Conservation (phyloP, 2,113 vertebrate species). For the Cryptoleucopteryx plumbea region DNA sequence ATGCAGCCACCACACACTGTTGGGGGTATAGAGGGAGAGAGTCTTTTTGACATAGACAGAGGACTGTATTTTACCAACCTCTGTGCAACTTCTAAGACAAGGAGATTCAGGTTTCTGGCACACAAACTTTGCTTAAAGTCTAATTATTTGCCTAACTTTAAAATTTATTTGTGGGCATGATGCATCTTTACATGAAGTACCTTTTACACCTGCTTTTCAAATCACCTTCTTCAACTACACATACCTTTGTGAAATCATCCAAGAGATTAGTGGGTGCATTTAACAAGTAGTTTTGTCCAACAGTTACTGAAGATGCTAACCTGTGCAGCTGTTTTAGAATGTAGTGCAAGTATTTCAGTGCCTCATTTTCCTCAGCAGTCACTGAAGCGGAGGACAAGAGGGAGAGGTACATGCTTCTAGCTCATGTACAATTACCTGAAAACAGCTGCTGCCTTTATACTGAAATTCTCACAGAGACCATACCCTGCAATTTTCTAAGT, state of each 20-base stretch:
- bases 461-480: neutral
- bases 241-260: neutral
- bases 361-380: neutral
- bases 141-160: neutral
- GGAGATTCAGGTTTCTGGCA: neutral
- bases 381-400: too few relatives aligned
- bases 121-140: neutral
- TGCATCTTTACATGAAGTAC: neutral
- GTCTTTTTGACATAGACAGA: neutral
- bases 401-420: accelerated
- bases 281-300: neutral
- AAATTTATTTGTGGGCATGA: neutral
- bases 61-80: neutral
- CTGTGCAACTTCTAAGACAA: neutral
- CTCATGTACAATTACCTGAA: neutral
- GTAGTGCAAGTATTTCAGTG: neutral
- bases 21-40: accelerated
- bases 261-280: neutral
- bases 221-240: neutral
- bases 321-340: neutral
- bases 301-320: neutral
- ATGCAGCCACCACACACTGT: too few relatives aligned
- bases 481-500: neutral
- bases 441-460: neutral
- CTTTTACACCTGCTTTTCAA: neutral